These are phyloP conservation scores for Alaudala cheleensis DNA, from an alignment of 2,113 vertebrate species.

Conservation along the genomic window DNA sequence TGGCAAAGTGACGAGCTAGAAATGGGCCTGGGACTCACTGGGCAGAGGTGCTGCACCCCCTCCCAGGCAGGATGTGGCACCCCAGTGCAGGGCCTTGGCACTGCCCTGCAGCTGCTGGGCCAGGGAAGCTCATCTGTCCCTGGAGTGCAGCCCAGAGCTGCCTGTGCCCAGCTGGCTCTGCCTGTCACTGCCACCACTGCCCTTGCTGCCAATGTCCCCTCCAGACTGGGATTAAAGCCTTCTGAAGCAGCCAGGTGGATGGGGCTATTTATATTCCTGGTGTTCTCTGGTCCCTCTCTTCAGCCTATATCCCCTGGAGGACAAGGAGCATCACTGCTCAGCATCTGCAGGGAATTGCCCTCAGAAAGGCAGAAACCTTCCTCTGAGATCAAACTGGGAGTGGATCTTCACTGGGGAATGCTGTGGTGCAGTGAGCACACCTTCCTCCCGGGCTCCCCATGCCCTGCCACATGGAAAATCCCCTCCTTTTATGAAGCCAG, in stretches of 20 bases:
- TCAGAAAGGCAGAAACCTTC: not conserved
- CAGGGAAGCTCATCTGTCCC: constrained; percentile 8
- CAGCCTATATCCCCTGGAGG: not conserved
- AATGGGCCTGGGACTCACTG: not conserved
- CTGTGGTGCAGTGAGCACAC: not conserved
- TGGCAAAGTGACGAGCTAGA: not conserved
- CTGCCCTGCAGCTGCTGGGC: not conserved
- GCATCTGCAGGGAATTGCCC: not conserved
- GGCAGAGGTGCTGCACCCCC: not conserved
- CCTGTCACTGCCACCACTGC: constrained; percentile 5
- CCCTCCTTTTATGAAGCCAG: not conserved
- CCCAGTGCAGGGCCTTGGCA: not conserved
- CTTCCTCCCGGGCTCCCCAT: not conserved
- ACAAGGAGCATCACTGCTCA: not conserved
- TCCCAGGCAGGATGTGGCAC: not conserved
- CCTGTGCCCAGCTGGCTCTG: constrained; percentile 61
- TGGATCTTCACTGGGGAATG: not conserved
- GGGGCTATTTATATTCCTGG: not conserved
- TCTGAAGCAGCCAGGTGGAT: not conserved
- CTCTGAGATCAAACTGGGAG: not conserved
- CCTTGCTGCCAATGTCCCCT: not conserved
- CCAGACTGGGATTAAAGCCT: not conserved
- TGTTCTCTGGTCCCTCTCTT: not conserved
- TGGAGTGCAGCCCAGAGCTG: not conserved
- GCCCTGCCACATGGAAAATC: not conserved